Base-by-base conservation (phyloP, 2,113 vertebrate genomes). In the Hyaena hyaena region DNA sequence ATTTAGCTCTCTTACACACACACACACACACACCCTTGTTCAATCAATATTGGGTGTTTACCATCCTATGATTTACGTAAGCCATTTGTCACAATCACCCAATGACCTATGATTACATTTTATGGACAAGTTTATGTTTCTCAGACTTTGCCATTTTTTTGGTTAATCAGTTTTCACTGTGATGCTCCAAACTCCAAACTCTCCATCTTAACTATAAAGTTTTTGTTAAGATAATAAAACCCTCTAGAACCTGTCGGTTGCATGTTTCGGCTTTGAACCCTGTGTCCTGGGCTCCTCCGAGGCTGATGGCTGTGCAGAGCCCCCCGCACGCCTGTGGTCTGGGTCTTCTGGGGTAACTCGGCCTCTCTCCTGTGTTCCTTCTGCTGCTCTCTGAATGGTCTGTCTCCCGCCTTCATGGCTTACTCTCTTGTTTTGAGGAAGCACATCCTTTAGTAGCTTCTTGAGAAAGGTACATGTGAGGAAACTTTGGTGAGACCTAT, bases 321-420 rank as follows among this genome's bases (percentile, higher is more conserved):
- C 35, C 15, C 15, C 11, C 1, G 48, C 12, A 4, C 1, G 0
- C 26, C 7, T 4, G 31, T 6, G 39, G 10, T 9, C n/a, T 11
- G 58, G 28, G 48, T 28, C 15, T 23, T 81, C 28, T 12, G 8
- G 45, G 77, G 2, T 3, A 23, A 24, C 2, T 55, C 28, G 5
- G 3, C 8, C 12, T 43, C 8, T 45, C 58, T 63, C 53, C 53
- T n/a, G 2, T 10, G 19, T 9, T 43, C 11, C 19, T 5, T 12
- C 3, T 10, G 17, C 58, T 3, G 2, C 58, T 87, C 55, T 48
- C 45, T 43, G 63, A 35, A n/a, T 45, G 33, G 55, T 88, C 69
- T 43, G 16, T 1, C 80, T 79, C 35, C 53, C 0, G 0, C 31
- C n/a, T 86, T 43, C 71, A 58, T 28, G 26, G 15, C 55, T 73